These are phyloP conservation scores for Macquaria australasica DNA, from an alignment of 2,113 vertebrate genomes.

Conservation along the genomic window DNA sequence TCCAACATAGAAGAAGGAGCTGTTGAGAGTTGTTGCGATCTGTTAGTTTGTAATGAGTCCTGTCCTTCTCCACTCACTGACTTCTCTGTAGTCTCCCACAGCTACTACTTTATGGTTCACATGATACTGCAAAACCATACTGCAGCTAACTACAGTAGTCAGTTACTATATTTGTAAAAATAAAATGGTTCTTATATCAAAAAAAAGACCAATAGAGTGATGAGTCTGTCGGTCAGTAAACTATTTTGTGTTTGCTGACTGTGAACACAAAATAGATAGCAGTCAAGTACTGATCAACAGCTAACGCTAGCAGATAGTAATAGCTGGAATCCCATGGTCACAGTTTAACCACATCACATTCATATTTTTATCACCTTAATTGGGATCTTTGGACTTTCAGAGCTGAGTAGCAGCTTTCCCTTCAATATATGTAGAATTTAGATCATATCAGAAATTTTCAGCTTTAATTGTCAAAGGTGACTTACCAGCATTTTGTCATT, in stretches of 20 bases:
- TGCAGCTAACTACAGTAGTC: background rate
- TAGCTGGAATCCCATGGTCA: background rate
- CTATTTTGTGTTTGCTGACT: background rate
- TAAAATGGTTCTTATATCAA: background rate
- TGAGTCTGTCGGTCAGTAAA: background rate
- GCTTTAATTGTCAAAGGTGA: background rate
- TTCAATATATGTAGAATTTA: too few relatives aligned
- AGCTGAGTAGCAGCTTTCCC: too few relatives aligned
- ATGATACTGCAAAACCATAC: background rate
- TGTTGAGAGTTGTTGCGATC: constrained; percentile 37
- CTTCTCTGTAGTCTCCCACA: constrained; percentile 38
- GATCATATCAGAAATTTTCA: too few relatives aligned
- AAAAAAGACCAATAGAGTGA: background rate
- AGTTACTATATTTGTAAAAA: background rate
- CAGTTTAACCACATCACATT: background rate
- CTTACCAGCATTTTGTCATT: background rate
- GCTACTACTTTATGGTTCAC: constrained; percentile 4
- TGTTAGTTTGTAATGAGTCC: constrained; percentile 39
- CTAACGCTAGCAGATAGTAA: too few relatives aligned
- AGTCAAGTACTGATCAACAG: background rate
- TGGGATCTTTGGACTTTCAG: background rate
- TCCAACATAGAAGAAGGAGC: constrained; percentile 35
- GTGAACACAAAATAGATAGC: too few relatives aligned
- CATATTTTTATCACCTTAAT: background rate
- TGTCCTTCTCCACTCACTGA: constrained; percentile 20